A percentile compares a stretch with the other conserved stretches of the same genome.
phyloP scores from a whole-genome alignment of 2,888 invertebrate species.

The Caenorhabditis becei region DNA sequence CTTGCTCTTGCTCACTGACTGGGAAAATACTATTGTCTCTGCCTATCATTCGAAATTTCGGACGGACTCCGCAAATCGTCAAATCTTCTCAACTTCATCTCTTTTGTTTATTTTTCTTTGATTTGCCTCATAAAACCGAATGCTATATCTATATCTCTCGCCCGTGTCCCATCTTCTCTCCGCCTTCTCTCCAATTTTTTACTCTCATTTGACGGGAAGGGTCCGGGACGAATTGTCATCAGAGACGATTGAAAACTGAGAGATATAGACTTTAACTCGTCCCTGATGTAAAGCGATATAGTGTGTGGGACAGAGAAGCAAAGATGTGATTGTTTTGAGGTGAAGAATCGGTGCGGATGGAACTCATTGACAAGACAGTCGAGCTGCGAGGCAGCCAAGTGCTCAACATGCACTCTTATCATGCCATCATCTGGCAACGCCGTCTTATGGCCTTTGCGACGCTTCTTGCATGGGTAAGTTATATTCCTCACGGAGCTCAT shows the following conservation, averaged over 20 bases:
- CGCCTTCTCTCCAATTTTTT: slow-evolving; percentile 26
- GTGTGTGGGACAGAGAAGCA: slow-evolving; percentile 30
- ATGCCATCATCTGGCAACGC: slow-evolving; percentile 74
- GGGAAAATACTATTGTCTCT: neutral
- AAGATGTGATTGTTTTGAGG: slow-evolving; percentile 63
- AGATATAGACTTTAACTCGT: slow-evolving; percentile 37
- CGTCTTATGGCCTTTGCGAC: slow-evolving; percentile 65
- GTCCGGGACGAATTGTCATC: slow-evolving; percentile 33
- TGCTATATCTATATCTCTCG: neutral
- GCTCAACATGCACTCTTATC: slow-evolving; percentile 77
- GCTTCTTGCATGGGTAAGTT: slow-evolving; percentile 66
- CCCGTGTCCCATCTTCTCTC: slow-evolving; percentile 11
- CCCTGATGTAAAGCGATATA: slow-evolving; percentile 45
- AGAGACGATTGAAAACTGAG: slow-evolving; percentile 33
- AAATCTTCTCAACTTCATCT: slow-evolving; percentile 18
- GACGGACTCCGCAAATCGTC: neutral
- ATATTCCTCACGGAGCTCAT: neutral
- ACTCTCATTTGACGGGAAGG: slow-evolving; percentile 41
- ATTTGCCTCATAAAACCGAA: slow-evolving; percentile 28
- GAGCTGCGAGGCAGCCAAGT: slow-evolving; percentile 75
- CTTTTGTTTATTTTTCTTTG: slow-evolving; percentile 37
- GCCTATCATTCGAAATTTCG: too few relatives aligned
- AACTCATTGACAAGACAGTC: slow-evolving; percentile 78
- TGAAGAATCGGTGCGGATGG: slow-evolving; percentile 65
- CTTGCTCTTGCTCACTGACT: neutral